Conservation (phyloP, 2,797 vertebrate genomes). For the Oreochromis mossambicus region DNA sequence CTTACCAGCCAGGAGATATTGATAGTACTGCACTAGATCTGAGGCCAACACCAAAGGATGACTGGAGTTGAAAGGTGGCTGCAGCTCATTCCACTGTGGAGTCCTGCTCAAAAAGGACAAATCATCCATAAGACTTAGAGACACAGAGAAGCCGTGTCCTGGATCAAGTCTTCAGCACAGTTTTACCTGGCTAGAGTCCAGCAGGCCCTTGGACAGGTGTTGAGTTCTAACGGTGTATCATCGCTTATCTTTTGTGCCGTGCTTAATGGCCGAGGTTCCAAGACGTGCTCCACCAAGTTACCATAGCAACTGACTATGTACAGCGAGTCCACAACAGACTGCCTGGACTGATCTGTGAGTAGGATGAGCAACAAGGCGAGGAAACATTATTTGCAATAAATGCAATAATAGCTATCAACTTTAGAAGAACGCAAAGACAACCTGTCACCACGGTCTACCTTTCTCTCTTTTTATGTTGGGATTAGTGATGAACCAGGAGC, state of each 20-base stretch:
- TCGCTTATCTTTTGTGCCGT: conserved; percentile 92
- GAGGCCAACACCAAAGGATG: conserved; percentile 92
- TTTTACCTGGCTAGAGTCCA: conserved; percentile 91
- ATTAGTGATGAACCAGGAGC: conserved; percentile 95
- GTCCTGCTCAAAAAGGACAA: conserved; percentile 79
- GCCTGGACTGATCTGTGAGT: conserved; percentile 87
- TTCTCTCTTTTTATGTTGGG: conserved; percentile 94
- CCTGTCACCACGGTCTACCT: conserved; percentile 74
- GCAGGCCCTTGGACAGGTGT: conserved; percentile 90
- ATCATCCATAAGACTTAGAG: conserved; percentile 6
- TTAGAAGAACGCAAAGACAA: not conserved
- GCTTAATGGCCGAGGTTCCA: conserved; percentile 92
- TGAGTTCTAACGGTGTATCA: conserved; percentile 92
- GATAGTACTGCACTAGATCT: conserved; percentile 93
- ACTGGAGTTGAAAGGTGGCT: conserved; percentile 94
- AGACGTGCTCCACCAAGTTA: conserved; percentile 91
- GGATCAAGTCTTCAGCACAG: not conserved
- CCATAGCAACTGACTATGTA: conserved; percentile 97
- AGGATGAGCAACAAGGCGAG: not conserved
- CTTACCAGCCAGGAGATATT: conserved; percentile 92
- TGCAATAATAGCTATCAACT: not conserved
- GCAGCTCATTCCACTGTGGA: conserved; percentile 96
- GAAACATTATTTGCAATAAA: not conserved
- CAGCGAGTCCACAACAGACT: conserved; percentile 90
- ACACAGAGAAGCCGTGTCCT: not conserved